Evolutionary conservation across 2,797 vertebrate species (phyloP).

Genomic region (Pachyuromys duprasi): DNA sequence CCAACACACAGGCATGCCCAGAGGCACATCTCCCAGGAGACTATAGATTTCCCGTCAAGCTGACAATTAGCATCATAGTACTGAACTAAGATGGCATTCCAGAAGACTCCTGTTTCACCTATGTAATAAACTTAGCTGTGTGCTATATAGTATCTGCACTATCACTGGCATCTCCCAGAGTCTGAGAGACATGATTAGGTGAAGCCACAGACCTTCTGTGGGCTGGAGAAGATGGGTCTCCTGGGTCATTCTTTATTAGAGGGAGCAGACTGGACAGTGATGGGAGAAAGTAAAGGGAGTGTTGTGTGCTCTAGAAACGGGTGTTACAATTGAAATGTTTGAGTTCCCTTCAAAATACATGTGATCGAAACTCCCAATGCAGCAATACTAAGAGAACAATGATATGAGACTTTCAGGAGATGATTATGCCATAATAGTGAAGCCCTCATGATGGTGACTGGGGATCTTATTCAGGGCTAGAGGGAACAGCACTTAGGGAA

Average conservation of each 20-base stretch:
- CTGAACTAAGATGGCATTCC: neutral
- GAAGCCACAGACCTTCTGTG: neutral
- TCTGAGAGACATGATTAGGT: neutral
- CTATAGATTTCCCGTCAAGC: neutral
- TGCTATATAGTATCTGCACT: neutral
- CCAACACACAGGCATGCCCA: neutral
- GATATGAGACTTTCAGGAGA: neutral
- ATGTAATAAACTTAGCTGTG: neutral
- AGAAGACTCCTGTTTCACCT: neutral
- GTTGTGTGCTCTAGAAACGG: neutral
- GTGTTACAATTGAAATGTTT: neutral
- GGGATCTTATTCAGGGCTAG: neutral
- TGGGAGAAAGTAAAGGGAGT: neutral
- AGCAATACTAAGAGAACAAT: neutral
- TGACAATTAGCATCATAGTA: neutral
- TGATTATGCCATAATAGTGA: accelerated
- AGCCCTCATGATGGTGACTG: neutral
- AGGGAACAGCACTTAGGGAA: neutral
- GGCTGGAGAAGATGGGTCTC: neutral
- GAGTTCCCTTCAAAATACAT: neutral
- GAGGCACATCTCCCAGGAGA: neutral
- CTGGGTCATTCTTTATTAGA: too few relatives aligned
- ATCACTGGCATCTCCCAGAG: neutral
- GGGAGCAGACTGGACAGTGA: neutral
- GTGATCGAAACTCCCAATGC: neutral